Conservation (phyloP, 2,113 vertebrate genomes). For the Elanoides forficatus region DNA sequence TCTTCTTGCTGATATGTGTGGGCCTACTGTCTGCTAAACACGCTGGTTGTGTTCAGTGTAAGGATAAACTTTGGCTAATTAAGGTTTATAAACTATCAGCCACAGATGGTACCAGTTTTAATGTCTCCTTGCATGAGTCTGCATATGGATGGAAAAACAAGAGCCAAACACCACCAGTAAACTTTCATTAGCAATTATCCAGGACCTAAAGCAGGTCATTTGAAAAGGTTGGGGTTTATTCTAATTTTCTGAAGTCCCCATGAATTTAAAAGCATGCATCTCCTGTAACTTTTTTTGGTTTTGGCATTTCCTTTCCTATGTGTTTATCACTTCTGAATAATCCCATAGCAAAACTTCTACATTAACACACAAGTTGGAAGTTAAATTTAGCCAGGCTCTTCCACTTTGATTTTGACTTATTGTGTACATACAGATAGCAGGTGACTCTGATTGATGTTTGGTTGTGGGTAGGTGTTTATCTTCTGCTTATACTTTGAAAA, state of each 20-base stretch:
- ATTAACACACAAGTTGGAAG: background rate
- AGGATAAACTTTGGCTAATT: constrained; percentile 70
- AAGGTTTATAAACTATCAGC: constrained; percentile 58
- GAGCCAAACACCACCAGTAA: constrained; percentile 21
- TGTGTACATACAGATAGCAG: background rate
- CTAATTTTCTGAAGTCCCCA: background rate
- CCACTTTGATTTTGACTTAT: background rate
- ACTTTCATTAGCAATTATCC: background rate
- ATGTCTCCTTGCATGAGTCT: constrained; percentile 28
- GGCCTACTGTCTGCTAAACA: constrained; percentile 63
- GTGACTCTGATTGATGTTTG: background rate
- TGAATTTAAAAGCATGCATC: background rate
- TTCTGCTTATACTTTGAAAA: background rate
- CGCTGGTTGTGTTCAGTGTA: constrained; percentile 44
- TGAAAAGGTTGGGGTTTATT: background rate
- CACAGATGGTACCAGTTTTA: constrained; percentile 49
- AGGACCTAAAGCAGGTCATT: background rate
- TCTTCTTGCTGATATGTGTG: constrained; percentile 46
- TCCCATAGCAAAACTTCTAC: background rate
- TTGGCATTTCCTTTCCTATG: background rate
- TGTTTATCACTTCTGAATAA: background rate
- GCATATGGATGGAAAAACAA: constrained; percentile 10
- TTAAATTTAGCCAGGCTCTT: background rate
- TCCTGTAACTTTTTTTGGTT: background rate
- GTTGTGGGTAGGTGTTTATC: background rate